Base-by-base conservation (phyloP, 1,140 invertebrate genomes). In the Pteromalus puparum region DNA sequence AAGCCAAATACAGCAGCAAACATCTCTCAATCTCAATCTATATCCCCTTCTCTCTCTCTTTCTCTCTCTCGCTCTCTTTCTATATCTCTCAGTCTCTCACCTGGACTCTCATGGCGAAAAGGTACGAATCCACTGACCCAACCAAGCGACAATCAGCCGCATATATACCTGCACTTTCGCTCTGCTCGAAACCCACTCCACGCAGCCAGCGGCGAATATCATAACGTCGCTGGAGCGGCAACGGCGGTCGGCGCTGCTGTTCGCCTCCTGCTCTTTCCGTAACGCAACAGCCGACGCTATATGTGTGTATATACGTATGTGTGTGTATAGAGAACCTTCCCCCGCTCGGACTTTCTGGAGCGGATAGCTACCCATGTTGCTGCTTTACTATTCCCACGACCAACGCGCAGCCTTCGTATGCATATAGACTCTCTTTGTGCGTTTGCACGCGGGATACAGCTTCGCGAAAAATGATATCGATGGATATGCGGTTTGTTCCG, bases 151-250 rank as follows among this genome's bases (percentile, higher is more conserved):
- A 91, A 92, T 92, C 91, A 90, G 88, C 82, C 84, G 87, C 88
- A 91, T 92, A 92, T 92, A 92, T 92, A 92, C 90, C 89, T 88
- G 87, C 87, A 91, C 91, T 92, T 92, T 92, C 91, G 89, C 91
- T 88, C 85, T 68, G 73, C 85, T 70, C 48, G 65, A 77, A 87
- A 87, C 90, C 90, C 90, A 91, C 91, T 91, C 91, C 89, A 76
- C 87, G 88, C 53, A 21, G 21, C 53, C 53, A 61, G 21, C 53
- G 53, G 53, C 88, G 87, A 88, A 91, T 89, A 87, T 65, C 89
- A 79, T 83, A 84, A 88, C 87, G 82, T 87, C 87, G 85, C 87
- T 82, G 82, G 84, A 79, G 72, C 87, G 84, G 80, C 82, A 75
- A 78, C 86, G 87, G 86, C 81, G 84, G 73, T 82, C 86, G 87